Conservation (phyloP, 2,113 vertebrate species). For the Dinomys branickii region DNA sequence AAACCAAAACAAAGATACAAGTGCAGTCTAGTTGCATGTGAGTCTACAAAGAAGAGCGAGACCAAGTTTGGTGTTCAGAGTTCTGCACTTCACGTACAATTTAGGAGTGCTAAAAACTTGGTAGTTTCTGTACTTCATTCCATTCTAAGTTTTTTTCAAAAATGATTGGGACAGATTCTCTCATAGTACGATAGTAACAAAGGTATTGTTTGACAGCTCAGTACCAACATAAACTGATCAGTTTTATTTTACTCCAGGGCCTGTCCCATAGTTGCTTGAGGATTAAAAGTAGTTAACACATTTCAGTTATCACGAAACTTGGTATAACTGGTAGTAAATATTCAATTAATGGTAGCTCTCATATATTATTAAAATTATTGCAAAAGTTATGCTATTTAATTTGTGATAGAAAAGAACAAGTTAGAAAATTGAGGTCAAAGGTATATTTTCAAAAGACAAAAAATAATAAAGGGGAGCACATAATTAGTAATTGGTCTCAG, state of each 20-base stretch:
- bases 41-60: not conserved
- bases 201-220: not conserved
- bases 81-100: not conserved
- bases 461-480: not conserved
- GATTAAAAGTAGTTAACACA: not conserved
- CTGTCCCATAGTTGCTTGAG: not conserved
- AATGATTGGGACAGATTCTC: not conserved
- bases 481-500: not conserved
- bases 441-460: not conserved
- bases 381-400: constrained; percentile 8
- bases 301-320: not conserved
- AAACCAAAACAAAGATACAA: not conserved
- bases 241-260: not conserved
- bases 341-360: not conserved
- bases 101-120: not conserved
- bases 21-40: not conserved
- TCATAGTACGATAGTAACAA: not conserved
- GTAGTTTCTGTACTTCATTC: not conserved
- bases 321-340: not conserved
- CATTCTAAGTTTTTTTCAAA: not conserved
- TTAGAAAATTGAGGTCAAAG: not conserved
- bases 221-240: not conserved
- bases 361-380: not conserved
- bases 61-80: not conserved
- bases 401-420: not conserved